phyloP scores from a whole-genome alignment of 2,797 vertebrate species.

The Denticeps clupeoides region DNA sequence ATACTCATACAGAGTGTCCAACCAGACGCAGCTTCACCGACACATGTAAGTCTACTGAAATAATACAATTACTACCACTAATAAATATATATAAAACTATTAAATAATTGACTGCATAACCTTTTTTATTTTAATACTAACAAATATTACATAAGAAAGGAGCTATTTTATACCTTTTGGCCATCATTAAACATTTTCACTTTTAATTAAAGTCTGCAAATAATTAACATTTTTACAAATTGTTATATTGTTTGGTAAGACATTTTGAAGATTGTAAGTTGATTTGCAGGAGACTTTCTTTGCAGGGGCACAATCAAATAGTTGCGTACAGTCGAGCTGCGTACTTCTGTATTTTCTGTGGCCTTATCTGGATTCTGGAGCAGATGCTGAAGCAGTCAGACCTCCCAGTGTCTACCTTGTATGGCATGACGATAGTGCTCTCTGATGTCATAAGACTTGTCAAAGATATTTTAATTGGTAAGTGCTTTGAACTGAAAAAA shows the following conservation, averaged over 20 bases:
- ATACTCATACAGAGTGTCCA: constrained; percentile 84
- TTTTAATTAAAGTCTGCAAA: too few relatives aligned
- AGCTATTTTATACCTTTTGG: too few relatives aligned
- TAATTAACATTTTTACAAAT: too few relatives aligned
- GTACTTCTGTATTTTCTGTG: constrained; percentile 92
- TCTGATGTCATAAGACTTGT: constrained; percentile 64
- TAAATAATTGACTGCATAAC: too few relatives aligned
- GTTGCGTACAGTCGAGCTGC: constrained; percentile 89
- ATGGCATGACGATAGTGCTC: constrained; percentile 79
- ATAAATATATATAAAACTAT: too few relatives aligned
- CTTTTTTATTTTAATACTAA: too few relatives aligned
- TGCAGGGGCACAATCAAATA: constrained; percentile 90
- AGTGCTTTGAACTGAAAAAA: constrained; percentile 27
- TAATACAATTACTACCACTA: too few relatives aligned
- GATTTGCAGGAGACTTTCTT: constrained; percentile 16
- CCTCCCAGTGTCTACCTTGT: constrained; percentile 70
- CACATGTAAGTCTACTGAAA: constrained; percentile 76
- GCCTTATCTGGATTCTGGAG: constrained; percentile 90
- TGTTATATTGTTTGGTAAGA: too few relatives aligned
- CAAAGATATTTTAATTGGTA: constrained; percentile 80
- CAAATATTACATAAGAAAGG: too few relatives aligned
- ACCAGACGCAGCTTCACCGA: constrained; percentile 91
- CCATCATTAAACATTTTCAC: too few relatives aligned
- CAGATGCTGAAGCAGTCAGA: constrained; percentile 67
- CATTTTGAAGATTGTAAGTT: background rate